A percentile compares a stretch with the other conserved stretches of the same genome.
These are phyloP conservation scores for Pampusana beccarii DNA, from an alignment of 2,113 vertebrate species.

Conservation along the genomic window DNA sequence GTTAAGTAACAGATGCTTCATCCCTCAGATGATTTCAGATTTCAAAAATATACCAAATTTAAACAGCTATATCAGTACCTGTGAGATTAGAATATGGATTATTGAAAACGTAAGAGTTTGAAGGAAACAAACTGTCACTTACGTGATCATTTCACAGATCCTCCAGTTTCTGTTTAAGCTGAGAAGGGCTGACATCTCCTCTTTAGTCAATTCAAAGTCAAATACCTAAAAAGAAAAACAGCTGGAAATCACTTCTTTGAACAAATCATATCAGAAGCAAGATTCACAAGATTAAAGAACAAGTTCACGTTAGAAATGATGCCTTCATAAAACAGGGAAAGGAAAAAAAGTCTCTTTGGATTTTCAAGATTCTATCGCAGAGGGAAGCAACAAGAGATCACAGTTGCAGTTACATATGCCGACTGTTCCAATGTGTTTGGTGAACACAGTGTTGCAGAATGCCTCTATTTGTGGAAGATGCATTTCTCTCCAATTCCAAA, in stretches of 20 bases:
- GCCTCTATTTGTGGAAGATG: background rate
- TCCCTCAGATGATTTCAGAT: background rate
- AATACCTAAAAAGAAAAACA: conserved; percentile 81
- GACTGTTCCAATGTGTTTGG: background rate
- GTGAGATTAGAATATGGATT: background rate
- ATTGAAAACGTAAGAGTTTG: background rate
- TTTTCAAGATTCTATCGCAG: background rate
- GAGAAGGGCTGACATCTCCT: conserved; percentile 83
- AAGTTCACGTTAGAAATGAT: background rate
- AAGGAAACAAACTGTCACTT: conserved; percentile 48
- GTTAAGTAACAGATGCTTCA: background rate
- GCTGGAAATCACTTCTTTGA: background rate
- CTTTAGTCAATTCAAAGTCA: conserved; percentile 86
- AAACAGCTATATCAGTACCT: background rate
- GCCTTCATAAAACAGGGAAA: background rate
- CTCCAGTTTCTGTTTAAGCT: conserved; percentile 87
- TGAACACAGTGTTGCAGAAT: background rate
- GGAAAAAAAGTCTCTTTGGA: background rate
- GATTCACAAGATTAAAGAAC: background rate
- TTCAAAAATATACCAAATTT: background rate
- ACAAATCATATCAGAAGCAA: background rate
- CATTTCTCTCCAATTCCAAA: background rate
- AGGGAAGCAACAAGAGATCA: background rate
- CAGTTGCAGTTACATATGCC: background rate
- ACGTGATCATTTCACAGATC: conserved; percentile 82